These are phyloP conservation scores for Ylistrum balloti DNA, from an alignment of 1,140 invertebrate species.

Conservation along the genomic window DNA sequence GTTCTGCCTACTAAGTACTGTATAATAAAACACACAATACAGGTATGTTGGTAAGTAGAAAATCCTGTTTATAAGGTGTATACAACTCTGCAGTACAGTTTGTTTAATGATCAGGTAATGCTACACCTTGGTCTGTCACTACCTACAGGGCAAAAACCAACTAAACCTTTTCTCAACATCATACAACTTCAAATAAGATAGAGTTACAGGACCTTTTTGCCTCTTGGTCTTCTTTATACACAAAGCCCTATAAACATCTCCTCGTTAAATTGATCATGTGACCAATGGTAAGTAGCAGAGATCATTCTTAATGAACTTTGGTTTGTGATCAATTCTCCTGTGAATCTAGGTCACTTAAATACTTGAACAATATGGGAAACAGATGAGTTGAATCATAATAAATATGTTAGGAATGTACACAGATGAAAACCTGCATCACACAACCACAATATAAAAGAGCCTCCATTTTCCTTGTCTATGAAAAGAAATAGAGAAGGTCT, in stretches of 20 bases:
- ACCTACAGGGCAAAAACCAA: background rate
- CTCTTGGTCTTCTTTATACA: background rate
- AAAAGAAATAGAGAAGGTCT: background rate
- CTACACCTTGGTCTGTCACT: background rate
- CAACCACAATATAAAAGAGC: too few relatives aligned
- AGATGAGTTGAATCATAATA: constrained; percentile 12
- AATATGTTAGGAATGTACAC: background rate
- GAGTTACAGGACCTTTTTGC: background rate
- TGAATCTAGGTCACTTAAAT: background rate
- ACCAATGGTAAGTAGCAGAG: background rate
- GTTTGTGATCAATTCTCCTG: background rate
- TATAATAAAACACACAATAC: background rate
- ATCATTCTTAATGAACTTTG: background rate
- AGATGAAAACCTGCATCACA: too few relatives aligned
- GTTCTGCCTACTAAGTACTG: background rate
- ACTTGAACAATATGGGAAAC: background rate
- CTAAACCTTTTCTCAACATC: background rate
- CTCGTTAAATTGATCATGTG: background rate
- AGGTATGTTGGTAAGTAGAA: background rate
- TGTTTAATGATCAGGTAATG: background rate
- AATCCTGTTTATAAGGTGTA: background rate
- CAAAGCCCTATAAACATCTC: background rate
- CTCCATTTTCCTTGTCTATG: background rate
- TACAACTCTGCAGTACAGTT: background rate
- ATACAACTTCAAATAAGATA: background rate